phyloP scores from a whole-genome alignment of 2,113 vertebrate species.

The Ondatra zibethicus region DNA sequence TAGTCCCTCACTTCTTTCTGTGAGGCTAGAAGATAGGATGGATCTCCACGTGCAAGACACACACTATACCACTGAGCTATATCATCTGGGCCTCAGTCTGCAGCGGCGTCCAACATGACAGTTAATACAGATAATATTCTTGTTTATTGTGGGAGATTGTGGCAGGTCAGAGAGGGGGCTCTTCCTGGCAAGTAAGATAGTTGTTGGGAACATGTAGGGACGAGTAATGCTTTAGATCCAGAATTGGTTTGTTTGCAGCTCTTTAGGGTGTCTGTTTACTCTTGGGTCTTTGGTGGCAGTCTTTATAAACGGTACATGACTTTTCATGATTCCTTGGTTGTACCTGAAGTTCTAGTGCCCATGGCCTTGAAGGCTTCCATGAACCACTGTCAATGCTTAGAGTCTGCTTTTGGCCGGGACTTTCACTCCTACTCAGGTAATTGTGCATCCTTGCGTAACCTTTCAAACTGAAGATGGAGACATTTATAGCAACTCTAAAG shows the following conservation, averaged over 20 bases:
- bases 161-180: neutral
- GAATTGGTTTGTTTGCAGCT: neutral
- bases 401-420: conserved; percentile 45
- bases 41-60: neutral
- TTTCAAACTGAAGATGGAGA: conserved; percentile 51
- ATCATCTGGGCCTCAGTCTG: neutral
- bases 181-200: neutral
- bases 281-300: conserved; percentile 44
- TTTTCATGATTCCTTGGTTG: conserved; percentile 14
- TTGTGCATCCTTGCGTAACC: conserved; percentile 66
- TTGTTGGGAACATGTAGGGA: neutral
- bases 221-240: neutral
- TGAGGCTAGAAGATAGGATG: neutral
- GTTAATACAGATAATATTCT: neutral
- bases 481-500: conserved; percentile 67
- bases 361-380: neutral
- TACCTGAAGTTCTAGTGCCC: neutral
- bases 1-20: neutral
- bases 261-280: neutral
- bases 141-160: neutral
- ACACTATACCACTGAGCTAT: neutral
- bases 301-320: neutral
- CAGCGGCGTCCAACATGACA: neutral
- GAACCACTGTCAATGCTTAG: conserved; percentile 47
- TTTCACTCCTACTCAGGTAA: conserved; percentile 64